Conservation (phyloP, 2,113 vertebrate species). For the Mesembrinibis cayennensis region DNA sequence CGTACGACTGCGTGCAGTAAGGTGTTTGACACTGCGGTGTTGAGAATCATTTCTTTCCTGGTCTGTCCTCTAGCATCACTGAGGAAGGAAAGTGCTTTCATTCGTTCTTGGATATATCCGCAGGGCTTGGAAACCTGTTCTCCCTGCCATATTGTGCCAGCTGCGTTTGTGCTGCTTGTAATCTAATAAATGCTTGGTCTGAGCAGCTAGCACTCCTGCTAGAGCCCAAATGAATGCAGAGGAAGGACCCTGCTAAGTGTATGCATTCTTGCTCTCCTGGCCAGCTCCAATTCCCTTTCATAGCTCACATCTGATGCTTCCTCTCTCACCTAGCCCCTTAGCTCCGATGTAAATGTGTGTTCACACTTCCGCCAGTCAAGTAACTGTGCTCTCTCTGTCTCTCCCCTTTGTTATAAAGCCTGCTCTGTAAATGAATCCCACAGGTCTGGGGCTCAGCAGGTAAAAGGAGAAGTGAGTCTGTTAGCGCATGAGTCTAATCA, state of each 20-base stretch:
- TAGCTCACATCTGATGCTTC: conserved; percentile 63
- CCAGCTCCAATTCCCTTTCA: conserved; percentile 57
- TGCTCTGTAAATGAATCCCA: conserved; percentile 76
- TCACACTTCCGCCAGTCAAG: conserved; percentile 72
- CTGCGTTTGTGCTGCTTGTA: not conserved
- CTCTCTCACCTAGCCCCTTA: conserved; percentile 61
- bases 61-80: not conserved
- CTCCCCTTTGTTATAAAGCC: conserved; percentile 74
- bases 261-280: conserved; percentile 62
- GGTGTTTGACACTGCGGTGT: not conserved
- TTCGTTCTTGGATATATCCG: not conserved
- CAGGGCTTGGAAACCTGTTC: not conserved
- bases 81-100: not conserved
- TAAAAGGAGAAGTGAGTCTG: conserved; percentile 73
- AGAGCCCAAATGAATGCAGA: conserved; percentile 58
- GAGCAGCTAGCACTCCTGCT: conserved; percentile 54
- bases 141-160: conserved; percentile 37
- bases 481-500: conserved; percentile 75
- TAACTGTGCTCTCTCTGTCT: conserved; percentile 71
- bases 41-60: not conserved
- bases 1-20: not conserved
- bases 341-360: conserved; percentile 67
- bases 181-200: conserved; percentile 55
- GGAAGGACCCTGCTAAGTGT: conserved; percentile 63
- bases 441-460: conserved; percentile 73